Evolutionary conservation across 1,140 invertebrate genomes (phyloP), one percentile per base, ranked within the genome.

Genomic region (Holcopasites calliopsidis): DNA sequence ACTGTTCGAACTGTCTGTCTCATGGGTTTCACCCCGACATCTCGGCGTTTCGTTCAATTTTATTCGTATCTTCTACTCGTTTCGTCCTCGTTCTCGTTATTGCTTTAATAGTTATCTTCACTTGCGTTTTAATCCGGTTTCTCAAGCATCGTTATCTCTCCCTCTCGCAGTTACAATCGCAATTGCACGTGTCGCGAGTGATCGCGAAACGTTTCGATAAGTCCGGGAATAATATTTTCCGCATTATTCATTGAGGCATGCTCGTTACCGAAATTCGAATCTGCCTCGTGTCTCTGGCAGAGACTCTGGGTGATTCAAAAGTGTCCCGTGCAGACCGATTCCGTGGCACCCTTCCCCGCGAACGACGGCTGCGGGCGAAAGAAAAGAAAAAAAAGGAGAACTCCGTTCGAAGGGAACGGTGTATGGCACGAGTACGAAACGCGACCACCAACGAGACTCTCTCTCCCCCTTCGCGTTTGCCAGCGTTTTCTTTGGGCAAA

Each of bases 391-490:
- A n/a, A n/a, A n/a, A n/a, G n/a, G n/a, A 70, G 35, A 40, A 61
- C 33, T 44, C 28, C 28, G 18, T 60, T n/a, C n/a, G 55, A 76
- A 70, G 55, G 44, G 44, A 60, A 47, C 44, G n/a, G 38, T 38
- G 60, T 31, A n/a, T 18, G 57, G 40, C 72, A 47, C 40, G 40
- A 33, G 16, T 55, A 13, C 40, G 1, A 4, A 52, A 42, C 38
- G 33, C 64, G 74, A 71, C 74, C 74, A 76, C 74, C 74, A 76
- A 70, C 74, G 74, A 70, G 35, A 18, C 11, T 57, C 42, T 38
- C 31, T 33, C 44, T 5, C 13, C 23, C 49, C 28, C 55, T 47
- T 73, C 47, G 62, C 75, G 42, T 77, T 73, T 65, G 49, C 69
- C 69, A 64, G 49, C 50, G 60, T 61, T 69, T 72, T 77, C 57